Percentiles rank a stretch among this genome's conserved stretches.
Evolutionary conservation across 1,140 invertebrate genomes (phyloP).

Genomic region (Colletes latitarsis): DNA sequence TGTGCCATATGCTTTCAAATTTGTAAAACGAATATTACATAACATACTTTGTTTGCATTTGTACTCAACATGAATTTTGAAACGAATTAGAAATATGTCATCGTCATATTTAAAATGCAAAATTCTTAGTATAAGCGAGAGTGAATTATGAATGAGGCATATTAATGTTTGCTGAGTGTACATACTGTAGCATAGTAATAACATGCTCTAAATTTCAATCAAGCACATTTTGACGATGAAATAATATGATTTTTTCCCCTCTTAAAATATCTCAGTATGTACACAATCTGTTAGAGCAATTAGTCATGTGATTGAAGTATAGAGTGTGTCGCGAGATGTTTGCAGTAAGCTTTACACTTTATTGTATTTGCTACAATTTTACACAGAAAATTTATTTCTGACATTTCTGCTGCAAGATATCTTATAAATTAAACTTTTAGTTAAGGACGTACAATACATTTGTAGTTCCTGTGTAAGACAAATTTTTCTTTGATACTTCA

Average conservation of each 20-base stretch:
- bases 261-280: slow-evolving; percentile 36
- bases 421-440: slow-evolving; percentile 36
- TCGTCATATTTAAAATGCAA: slow-evolving; percentile 52
- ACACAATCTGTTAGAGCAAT: slow-evolving; percentile 28
- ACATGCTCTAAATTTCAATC: slow-evolving; percentile 55
- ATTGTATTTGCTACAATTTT: slow-evolving; percentile 22
- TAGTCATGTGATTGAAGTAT: slow-evolving; percentile 44
- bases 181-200: slow-evolving; percentile 76
- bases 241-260: neutral
- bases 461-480: slow-evolving; percentile 43
- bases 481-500: slow-evolving; percentile 45
- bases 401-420: slow-evolving; percentile 33
- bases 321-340: slow-evolving; percentile 30
- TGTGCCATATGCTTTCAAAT: slow-evolving; percentile 71
- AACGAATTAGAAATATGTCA: slow-evolving; percentile 55
- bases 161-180: slow-evolving; percentile 74
- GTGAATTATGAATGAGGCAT: slow-evolving; percentile 57
- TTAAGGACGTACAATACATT: slow-evolving; percentile 32
- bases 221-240: neutral
- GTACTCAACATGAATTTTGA: slow-evolving; percentile 42
- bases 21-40: slow-evolving; percentile 57
- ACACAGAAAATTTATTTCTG: slow-evolving; percentile 28
- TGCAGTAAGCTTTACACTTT: slow-evolving; percentile 38
- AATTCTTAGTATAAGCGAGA: slow-evolving; percentile 37
- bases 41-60: slow-evolving; percentile 51